Base-by-base conservation (phyloP, 2,888 invertebrate species). In the Cataglyphis cursor region DNA sequence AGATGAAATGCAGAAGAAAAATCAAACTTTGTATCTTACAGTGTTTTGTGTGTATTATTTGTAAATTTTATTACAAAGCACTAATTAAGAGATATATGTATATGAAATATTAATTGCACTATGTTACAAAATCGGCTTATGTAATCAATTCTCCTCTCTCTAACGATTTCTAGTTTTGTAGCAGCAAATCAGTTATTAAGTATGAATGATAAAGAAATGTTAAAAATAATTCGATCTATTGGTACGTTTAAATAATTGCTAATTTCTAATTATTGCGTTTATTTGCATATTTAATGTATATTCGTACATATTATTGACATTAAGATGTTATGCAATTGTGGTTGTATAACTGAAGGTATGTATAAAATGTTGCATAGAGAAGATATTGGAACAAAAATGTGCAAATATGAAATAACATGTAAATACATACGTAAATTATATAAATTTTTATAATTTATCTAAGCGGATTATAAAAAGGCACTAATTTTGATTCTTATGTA, bases 351-450 rank as follows among this genome's bases (percentile, higher is more conserved):
- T n/a, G 54, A 28, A 57, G 38, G 57, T 18, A 57, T 41, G 51
- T 65, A 28, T n/a, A 44, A n/a, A 80, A n/a, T 61, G 35, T 70
- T 59, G 9, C 35, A 9, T 38, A 76, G 8, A 70, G 4, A 35
- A 35, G 12, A 80, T 35, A 70, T 59, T 28, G n/a, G 59, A 12
- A 80, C 44, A 8, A 57, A 4, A 61, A 70, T 21, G 12, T 24
- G 78, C 12, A 59, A 70, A 35, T 51, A 18, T 80, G 28, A 12
- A 57, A 41, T 75, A 48, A 62, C 38, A 12, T 88, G 84, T 89
- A 93, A 91, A 87, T 93, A 88, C 75, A 86, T 72, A 81, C 81
- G 85, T 54, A 82, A 59, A 57, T 38, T 84, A 76, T 59, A 76
- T 75, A 44, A 65, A 82, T 61, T 85, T 89, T 87, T 84, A 64